Base-by-base conservation (phyloP, 2,888 invertebrate genomes). In the Cataglyphis albicans region DNA sequence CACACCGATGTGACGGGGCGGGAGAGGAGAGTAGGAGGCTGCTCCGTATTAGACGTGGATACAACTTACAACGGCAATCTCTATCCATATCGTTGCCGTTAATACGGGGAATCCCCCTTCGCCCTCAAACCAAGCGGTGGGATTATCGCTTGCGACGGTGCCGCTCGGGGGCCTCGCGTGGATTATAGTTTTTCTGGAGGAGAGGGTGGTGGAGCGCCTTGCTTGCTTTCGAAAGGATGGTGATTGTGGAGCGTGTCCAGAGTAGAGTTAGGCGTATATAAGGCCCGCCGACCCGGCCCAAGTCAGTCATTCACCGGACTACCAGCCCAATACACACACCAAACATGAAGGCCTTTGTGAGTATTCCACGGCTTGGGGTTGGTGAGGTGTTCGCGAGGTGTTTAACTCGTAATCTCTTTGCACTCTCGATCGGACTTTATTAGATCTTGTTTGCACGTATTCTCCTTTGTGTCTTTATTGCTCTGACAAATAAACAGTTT, bases 141-240 rank as follows among this genome's bases (percentile, higher is more conserved):
- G 88, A 87, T 86, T 84, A 74, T 61, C 52, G 86, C 70, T 73
- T 85, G 82, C 64, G 73, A 81, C 61, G 61, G 76, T 29, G 29
- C 82, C 86, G 87, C 84, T 81, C 44, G 84, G 76, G 87, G 85
- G 87, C 87, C 48, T 15, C 21, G 87, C 87, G 92, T 91, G 93
- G 94, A 93, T 93, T 93, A 94, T 93, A 92, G 92, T 93, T 93
- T 93, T 92, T 92, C 92, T 92, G 88, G 89, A 91, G 88, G 92
- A 52, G 91, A 91, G 92, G 91, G 92, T 91, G 92, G 90, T 91
- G 91, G 92, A 88, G 91, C 89, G 92, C 90, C 87, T 91, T 93
- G 94, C 94, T 94, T 94, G 94, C 94, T 94, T 94, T 94, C 94
- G 94, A 94, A 94, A 94, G 94, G 94, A 94, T 94, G 94, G 94